phyloP scores from a whole-genome alignment of 2,113 vertebrate species.

The Anthoscopus minutus region DNA sequence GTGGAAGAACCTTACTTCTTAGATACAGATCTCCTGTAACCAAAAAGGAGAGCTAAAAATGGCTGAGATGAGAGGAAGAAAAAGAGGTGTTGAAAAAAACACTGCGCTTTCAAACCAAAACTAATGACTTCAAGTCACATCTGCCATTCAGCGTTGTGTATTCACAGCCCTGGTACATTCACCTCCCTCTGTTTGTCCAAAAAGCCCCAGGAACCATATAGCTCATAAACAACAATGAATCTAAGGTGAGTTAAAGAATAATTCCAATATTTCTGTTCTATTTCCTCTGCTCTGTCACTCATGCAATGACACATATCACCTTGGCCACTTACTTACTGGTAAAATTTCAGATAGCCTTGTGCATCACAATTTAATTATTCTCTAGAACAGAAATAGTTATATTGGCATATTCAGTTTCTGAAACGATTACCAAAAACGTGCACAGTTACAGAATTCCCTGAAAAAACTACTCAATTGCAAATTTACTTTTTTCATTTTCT shows the following conservation, averaged over 20 bases:
- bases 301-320: neutral
- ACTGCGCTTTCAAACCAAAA: neutral
- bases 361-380: neutral
- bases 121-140: neutral
- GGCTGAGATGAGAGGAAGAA: neutral
- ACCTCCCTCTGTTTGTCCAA: neutral
- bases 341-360: neutral
- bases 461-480: neutral
- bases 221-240: neutral
- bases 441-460: neutral
- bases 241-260: neutral
- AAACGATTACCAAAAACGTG: neutral
- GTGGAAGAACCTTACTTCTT: constrained; percentile 8
- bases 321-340: neutral
- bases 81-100: neutral
- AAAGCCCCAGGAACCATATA: neutral
- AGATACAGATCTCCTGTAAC: neutral
- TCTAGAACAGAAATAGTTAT: neutral
- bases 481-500: neutral
- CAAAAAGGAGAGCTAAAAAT: neutral
- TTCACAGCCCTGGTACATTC: neutral
- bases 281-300: neutral
- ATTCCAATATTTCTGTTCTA: neutral
- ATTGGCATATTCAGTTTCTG: neutral
- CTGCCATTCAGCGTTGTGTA: neutral